Evolutionary conservation across 2,888 invertebrate species (phyloP).

Genomic region (Stenolophus ochropezus): DNA sequence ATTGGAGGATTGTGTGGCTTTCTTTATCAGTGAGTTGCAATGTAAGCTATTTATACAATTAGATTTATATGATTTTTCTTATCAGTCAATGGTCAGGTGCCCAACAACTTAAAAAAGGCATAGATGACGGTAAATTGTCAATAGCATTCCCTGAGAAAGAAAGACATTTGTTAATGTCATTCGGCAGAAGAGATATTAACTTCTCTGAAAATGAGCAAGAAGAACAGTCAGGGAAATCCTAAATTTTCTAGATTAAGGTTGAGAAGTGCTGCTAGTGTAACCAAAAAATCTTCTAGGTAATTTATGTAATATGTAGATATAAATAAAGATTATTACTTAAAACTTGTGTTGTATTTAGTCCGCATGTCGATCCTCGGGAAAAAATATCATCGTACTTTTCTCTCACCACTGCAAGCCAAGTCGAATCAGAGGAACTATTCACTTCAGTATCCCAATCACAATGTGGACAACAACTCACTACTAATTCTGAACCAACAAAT

Average conservation of each 20-base stretch:
- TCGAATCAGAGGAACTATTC: conserved; percentile 5
- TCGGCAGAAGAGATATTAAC: conserved; percentile 16
- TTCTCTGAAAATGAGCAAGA: conserved; percentile 63
- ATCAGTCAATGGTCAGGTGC: conserved; percentile 66
- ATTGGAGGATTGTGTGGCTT: conserved; percentile 72
- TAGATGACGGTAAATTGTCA: conserved; percentile 66
- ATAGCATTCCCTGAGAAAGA: conserved; percentile 64
- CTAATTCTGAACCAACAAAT: conserved; percentile 59
- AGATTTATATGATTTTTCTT: background rate
- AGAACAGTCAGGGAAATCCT: conserved; percentile 63
- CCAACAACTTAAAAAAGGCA: conserved; percentile 64
- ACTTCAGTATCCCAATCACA: conserved; percentile 1
- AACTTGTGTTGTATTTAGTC: conserved; percentile 44
- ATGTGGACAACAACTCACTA: conserved; percentile 54
- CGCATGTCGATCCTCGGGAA: conserved; percentile 11
- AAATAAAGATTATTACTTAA: conserved; percentile 25
- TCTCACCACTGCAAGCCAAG: background rate
- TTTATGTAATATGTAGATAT: conserved; percentile 59
- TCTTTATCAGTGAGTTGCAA: conserved; percentile 74
- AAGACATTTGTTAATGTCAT: conserved; percentile 61
- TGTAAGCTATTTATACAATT: background rate
- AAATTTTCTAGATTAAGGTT: conserved; percentile 64
- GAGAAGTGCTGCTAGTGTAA: conserved; percentile 63
- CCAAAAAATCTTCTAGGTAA: conserved; percentile 64
- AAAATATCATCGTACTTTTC: conserved; percentile 46